phyloP scores from a whole-genome alignment of 2,888 invertebrate genomes.

The Idaea straminata region DNA sequence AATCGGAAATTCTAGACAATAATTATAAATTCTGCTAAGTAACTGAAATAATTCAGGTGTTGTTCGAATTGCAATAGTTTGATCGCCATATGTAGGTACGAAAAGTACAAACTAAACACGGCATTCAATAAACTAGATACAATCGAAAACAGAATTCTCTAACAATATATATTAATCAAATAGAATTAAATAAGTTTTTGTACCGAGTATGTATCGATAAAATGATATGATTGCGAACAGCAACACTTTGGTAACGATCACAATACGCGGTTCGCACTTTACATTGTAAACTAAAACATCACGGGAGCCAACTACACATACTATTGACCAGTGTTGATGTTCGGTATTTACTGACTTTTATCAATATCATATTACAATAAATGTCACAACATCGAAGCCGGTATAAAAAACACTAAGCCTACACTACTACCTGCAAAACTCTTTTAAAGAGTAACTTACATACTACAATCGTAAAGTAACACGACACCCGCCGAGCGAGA shows the following conservation, averaged over 20 bases:
- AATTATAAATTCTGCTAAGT: slow-evolving; percentile 78
- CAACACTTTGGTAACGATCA: slow-evolving; percentile 76
- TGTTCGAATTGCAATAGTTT: slow-evolving; percentile 54
- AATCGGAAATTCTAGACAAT: slow-evolving; percentile 78
- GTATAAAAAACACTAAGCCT: slow-evolving; percentile 82
- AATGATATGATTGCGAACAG: slow-evolving; percentile 78
- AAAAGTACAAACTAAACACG: too few species aligned
- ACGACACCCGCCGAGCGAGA: slow-evolving; percentile 46
- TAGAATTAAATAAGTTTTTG: slow-evolving; percentile 73
- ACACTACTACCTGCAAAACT: slow-evolving; percentile 79
- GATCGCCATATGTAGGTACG: slow-evolving; percentile 24
- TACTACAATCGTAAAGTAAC: slow-evolving; percentile 74
- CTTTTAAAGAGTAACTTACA: slow-evolving; percentile 79
- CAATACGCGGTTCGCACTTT: slow-evolving; percentile 56
- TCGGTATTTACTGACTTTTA: slow-evolving; percentile 59
- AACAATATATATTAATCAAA: slow-evolving; percentile 72
- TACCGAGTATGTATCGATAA: slow-evolving; percentile 74
- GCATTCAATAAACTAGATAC: slow-evolving; percentile 32
- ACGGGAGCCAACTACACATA: slow-evolving; percentile 71
- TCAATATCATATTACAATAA: slow-evolving; percentile 68
- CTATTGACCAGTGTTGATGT: slow-evolving; percentile 69
- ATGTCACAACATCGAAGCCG: slow-evolving; percentile 80
- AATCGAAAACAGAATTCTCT: slow-evolving; percentile 67
- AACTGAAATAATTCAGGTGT: slow-evolving; percentile 74
- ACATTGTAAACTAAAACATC: slow-evolving; percentile 48